phyloP scores from a whole-genome alignment of 2,888 invertebrate genomes.

The Anthophora plumipes region DNA sequence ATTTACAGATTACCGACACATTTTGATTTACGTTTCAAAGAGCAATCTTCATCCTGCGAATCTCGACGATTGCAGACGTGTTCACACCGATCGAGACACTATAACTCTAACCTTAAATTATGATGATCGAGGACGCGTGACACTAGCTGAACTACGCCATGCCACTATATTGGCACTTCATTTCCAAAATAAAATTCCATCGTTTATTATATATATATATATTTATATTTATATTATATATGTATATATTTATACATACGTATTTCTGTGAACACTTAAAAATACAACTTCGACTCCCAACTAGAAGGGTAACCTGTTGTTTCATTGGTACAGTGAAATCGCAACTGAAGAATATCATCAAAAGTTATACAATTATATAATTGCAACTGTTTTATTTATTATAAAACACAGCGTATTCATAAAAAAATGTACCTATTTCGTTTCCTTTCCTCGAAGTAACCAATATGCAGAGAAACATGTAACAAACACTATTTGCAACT shows the following conservation, averaged over 20 bases:
- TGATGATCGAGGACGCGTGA: slow-evolving; percentile 55
- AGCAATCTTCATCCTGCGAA: not conserved
- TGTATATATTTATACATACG: slow-evolving; percentile 48
- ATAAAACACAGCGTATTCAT: no score
- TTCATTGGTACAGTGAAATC: not conserved
- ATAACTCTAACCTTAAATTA: slow-evolving; percentile 43
- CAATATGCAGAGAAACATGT: no score
- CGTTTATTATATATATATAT: slow-evolving; percentile 68
- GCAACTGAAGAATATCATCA: no score
- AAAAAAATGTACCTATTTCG: no score
- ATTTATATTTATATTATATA: not conserved
- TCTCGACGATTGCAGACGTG: not conserved
- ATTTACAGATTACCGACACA: not conserved
- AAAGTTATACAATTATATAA: no score
- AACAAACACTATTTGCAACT: no score
- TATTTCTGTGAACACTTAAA: slow-evolving; percentile 10
- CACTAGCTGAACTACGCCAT: slow-evolving; percentile 53
- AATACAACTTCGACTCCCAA: not conserved
- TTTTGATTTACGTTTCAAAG: slow-evolving; percentile 15
- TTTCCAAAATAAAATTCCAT: slow-evolving; percentile 74
- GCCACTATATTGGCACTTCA: slow-evolving; percentile 57
- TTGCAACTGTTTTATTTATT: no score
- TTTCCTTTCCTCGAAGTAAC: no score
- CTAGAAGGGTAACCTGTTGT: not conserved
- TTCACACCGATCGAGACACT: slow-evolving; percentile 15